Evolutionary conservation across 37 sponge, comb jelly and placozoan species (phyloP), one percentile per base, ranked within the genome.

Genomic region (Eunapius fragilis): DNA sequence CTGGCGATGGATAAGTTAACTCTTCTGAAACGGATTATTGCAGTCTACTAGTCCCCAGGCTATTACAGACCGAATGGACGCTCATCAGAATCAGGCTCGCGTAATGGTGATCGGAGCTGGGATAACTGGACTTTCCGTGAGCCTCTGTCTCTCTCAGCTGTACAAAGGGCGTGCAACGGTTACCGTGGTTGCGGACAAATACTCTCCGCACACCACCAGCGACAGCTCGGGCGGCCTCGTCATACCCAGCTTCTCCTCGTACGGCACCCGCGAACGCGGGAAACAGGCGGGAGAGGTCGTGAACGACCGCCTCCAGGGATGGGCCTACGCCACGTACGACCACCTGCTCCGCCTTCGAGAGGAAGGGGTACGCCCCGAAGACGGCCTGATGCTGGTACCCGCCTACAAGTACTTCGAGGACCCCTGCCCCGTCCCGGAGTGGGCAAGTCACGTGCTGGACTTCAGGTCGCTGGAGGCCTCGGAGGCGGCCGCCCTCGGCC

Each of bases 31-130:
- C n/a, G n/a, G n/a, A n/a, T n/a, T n/a, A n/a, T n/a, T n/a, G n/a
- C n/a, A n/a, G n/a, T n/a, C n/a, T n/a, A n/a, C n/a, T n/a, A n/a
- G n/a, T n/a, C n/a, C n/a, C n/a, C n/a, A n/a, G n/a, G n/a, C n/a
- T n/a, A n/a, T n/a, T n/a, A n/a, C n/a, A n/a, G n/a, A n/a, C n/a
- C n/a, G n/a, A n/a, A n/a, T n/a, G n/a, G n/a, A n/a, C n/a, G n/a
- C n/a, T n/a, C n/a, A n/a, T n/a, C n/a, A n/a, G n/a, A n/a, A 35
- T n/a, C 17, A 37, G 6, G 17, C 69, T 26, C 3, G 32, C 10
- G 26, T 41, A 41, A 41, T 41, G 41, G 89, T 88, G 0, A 79
- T 92, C 2, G 93, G 93, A 12, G 93, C 93, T 28, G 93, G 93
- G 14, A 80, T 85, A 19, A 80, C 82, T 48, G 93, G 93, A 19